A percentile compares a stretch with the other conserved stretches of the same genome.
These are phyloP conservation scores for Arctocebus calabarensis DNA, from an alignment of 2,797 vertebrate species.

Conservation along the genomic window DNA sequence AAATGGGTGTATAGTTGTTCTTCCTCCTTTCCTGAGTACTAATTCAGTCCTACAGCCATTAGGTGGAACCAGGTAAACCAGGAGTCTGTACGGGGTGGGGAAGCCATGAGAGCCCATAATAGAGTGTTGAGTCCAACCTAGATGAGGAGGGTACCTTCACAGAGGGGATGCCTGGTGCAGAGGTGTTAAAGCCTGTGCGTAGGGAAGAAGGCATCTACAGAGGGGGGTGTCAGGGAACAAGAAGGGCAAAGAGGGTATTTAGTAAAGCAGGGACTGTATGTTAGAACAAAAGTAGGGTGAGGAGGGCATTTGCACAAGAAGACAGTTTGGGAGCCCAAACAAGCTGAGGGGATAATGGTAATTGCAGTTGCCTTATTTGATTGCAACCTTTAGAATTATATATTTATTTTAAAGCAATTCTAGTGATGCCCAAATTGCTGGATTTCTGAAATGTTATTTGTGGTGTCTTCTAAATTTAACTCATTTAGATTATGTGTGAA, in stretches of 20 bases:
- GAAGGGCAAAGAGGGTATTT: not conserved
- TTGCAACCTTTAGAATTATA: not conserved
- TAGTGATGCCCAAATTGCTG: constrained; percentile 3
- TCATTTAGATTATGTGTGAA: not conserved
- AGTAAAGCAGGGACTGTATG: not conserved
- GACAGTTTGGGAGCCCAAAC: not conserved
- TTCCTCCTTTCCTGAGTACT: not conserved
- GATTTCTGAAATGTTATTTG: constrained; percentile 13
- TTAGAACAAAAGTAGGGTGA: not conserved
- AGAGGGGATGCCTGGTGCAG: not conserved
- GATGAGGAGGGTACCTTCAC: not conserved
- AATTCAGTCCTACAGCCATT: constrained; percentile 1
- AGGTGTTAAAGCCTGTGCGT: not conserved
- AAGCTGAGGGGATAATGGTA: not conserved
- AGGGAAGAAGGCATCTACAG: not conserved
- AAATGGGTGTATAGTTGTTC: not conserved
- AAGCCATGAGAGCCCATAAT: not conserved
- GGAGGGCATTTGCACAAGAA: not conserved
- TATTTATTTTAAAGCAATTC: constrained; percentile 11
- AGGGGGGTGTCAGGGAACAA: not conserved
- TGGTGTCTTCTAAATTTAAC: not conserved
- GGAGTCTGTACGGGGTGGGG: not conserved
- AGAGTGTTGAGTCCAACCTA: not conserved
- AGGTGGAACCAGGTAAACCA: not conserved
- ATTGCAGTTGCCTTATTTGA: not conserved